phyloP scores from a whole-genome alignment of 2,797 vertebrate species.

The Miichthys miiuy region DNA sequence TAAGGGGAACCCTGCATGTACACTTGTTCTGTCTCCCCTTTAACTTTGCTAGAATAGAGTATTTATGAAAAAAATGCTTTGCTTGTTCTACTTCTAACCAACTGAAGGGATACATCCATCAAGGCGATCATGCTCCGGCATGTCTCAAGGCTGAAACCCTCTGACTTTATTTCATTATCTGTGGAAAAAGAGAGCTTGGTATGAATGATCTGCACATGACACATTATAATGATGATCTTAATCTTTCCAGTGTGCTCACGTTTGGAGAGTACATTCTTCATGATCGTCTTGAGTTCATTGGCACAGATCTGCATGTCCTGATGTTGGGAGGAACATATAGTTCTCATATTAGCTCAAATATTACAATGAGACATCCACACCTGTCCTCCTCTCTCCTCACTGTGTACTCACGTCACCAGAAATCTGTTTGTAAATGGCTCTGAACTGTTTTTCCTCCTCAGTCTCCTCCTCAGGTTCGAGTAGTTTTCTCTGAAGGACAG shows the following conservation, averaged over 20 bases:
- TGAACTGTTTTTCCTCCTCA: conserved; percentile 93
- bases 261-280: conserved; percentile 92
- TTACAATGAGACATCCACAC: not conserved
- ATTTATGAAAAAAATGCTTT: no score
- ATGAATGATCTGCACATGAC: not conserved
- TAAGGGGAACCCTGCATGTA: not conserved
- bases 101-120: conserved; percentile 96
- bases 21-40: not conserved
- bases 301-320: conserved; percentile 98
- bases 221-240: accelerated
- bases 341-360: not conserved
- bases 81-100: not conserved
- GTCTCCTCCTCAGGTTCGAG: conserved; percentile 79
- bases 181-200: conserved; percentile 33
- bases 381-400: not conserved
- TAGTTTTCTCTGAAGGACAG: conserved; percentile 74
- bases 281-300: conserved; percentile 91
- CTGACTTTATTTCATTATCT: conserved; percentile 91
- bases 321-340: conserved; percentile 17
- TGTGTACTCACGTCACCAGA: conserved; percentile 91
- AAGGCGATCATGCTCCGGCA: conserved; percentile 99
- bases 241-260: conserved; percentile 83
- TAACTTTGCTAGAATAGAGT: no score
- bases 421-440: conserved; percentile 92
- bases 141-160: conserved; percentile 95